Conservation (phyloP, 2,797 vertebrate species). For the Pitangus sulphuratus region DNA sequence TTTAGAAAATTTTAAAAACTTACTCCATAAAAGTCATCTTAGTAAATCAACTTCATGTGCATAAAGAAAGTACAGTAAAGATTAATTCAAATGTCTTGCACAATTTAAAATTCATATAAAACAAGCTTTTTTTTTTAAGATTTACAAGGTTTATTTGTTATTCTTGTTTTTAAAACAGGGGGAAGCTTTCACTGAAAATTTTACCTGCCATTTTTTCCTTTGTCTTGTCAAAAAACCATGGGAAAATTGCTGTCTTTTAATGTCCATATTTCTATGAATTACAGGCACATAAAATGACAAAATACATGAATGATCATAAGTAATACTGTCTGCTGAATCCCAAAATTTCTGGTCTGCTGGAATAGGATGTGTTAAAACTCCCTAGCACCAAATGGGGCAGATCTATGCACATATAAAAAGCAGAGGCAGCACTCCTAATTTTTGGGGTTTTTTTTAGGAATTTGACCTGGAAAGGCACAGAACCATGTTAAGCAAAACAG, state of each 20-base stretch:
- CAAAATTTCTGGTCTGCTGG: background rate
- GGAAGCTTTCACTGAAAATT: background rate
- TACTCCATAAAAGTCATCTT: background rate
- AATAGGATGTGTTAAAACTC: background rate
- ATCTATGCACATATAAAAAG: fast-evolving
- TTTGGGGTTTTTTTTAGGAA: background rate
- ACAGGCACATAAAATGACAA: background rate
- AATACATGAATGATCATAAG: background rate
- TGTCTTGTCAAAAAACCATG: background rate
- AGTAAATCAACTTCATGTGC: background rate
- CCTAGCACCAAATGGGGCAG: fast-evolving
- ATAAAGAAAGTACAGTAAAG: background rate
- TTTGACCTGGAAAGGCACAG: background rate
- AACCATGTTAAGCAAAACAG: background rate
- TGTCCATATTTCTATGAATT: background rate
- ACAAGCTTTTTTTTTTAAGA: background rate
- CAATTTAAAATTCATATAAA: background rate
- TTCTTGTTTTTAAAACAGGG: background rate
- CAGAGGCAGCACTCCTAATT: fast-evolving
- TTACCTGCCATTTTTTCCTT: background rate
- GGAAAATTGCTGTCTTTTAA: background rate
- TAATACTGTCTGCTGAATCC: background rate
- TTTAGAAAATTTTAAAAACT: background rate
- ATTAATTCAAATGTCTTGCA: background rate
- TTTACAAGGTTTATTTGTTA: background rate